Percentiles rank a stretch among this genome's conserved stretches.
Conservation (phyloP, 53 echinoderm and acorn worm species). For the Stichopus horrens region DNA sequence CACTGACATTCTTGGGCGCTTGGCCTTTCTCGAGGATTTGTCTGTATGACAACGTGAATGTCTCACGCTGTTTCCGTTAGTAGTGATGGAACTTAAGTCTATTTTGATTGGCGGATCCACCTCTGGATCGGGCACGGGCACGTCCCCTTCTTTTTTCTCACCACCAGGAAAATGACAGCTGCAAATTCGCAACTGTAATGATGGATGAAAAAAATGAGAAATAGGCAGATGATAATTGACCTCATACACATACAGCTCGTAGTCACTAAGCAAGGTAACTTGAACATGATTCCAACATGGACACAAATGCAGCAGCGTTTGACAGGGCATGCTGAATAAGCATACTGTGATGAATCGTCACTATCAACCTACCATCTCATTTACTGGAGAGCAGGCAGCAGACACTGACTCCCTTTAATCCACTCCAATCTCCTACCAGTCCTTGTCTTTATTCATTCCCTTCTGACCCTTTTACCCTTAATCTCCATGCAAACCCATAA, state of each 20-base stretch:
- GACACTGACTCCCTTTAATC: too few species aligned
- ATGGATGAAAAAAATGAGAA: neutral
- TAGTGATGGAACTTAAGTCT: slow-evolving; percentile 80
- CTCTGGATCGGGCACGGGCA: slow-evolving; percentile 98
- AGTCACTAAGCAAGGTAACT: neutral
- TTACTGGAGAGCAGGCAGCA: too few species aligned
- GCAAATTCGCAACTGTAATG: slow-evolving; percentile 88
- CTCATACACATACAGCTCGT: neutral
- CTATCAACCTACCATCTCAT: too few species aligned
- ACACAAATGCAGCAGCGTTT: too few species aligned
- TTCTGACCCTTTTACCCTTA: too few species aligned
- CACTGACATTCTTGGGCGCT: slow-evolving; percentile 99
- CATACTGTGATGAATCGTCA: too few species aligned
- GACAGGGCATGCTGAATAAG: too few species aligned
- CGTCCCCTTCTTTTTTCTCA: slow-evolving; percentile 99
- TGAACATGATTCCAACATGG: neutral
- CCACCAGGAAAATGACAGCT: slow-evolving; percentile 99
- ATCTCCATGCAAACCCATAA: too few species aligned
- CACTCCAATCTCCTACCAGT: too few species aligned
- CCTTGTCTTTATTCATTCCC: too few species aligned
- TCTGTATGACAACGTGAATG: slow-evolving; percentile 98
- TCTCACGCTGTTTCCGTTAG: slow-evolving; percentile 70
- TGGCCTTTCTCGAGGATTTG: slow-evolving; percentile 84
- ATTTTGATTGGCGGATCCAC: slow-evolving; percentile 95
- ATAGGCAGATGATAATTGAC: neutral